phyloP scores from a whole-genome alignment of 2,888 invertebrate species.

The Nipponacmea schrenckii region DNA sequence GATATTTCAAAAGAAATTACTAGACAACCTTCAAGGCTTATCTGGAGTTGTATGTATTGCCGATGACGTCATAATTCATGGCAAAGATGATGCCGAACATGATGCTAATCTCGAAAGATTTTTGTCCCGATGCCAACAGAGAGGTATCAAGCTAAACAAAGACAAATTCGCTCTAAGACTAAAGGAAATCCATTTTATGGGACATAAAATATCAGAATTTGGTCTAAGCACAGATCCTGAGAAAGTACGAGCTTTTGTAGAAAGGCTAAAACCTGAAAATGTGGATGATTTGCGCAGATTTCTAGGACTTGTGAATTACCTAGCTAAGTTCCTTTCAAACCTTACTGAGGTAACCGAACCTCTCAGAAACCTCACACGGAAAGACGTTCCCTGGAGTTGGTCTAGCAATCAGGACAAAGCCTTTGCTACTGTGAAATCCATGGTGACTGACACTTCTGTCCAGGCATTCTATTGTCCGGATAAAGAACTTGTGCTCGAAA shows the following conservation, averaged over 20 bases:
- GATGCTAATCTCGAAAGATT: conserved; percentile 24
- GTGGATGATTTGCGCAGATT: conserved; percentile 32
- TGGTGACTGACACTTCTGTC: conserved; percentile 28
- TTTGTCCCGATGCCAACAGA: conserved; percentile 27
- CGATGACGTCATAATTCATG: conserved; percentile 34
- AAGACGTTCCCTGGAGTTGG: conserved; percentile 37
- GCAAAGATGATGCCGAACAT: conserved; percentile 26
- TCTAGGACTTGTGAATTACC: conserved; percentile 35
- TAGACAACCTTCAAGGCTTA: conserved; percentile 28
- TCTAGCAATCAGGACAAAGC: conserved; percentile 30
- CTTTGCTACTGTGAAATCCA: conserved; percentile 33
- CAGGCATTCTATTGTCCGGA: conserved; percentile 31
- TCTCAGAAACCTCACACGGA: conserved; percentile 27
- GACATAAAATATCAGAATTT: conserved; percentile 28
- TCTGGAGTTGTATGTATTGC: conserved; percentile 31
- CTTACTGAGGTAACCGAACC: conserved; percentile 25
- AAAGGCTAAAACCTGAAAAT: conserved; percentile 1
- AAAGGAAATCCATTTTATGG: conserved; percentile 26
- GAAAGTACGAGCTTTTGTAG: conserved; percentile 20
- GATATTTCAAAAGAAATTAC: conserved; percentile 34
- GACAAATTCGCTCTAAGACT: conserved; percentile 20
- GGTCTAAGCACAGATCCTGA: conserved; percentile 40
- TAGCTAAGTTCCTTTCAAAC: conserved; percentile 28
- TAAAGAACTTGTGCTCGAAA: conserved; percentile 24
- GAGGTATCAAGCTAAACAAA: conserved; percentile 29